Evolutionary conservation across 2,888 invertebrate species (phyloP).

Genomic region (Pogonocherus hispidulus): DNA sequence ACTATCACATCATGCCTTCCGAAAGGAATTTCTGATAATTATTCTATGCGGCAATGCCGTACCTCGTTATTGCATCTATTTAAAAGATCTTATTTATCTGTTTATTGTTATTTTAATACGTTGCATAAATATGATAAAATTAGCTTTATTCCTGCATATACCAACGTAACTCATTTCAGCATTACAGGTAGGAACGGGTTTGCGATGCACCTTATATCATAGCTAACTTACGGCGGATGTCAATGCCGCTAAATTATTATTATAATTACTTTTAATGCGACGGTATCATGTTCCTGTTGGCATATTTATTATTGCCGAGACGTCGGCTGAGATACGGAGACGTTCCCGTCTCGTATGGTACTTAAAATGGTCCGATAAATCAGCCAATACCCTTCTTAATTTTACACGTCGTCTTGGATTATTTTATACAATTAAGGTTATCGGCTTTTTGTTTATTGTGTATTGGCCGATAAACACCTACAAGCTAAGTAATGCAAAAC

Average conservation of each 20-base stretch:
- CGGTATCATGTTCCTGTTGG: slow-evolving; percentile 64
- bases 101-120: slow-evolving; percentile 20
- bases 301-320: slow-evolving; percentile 63
- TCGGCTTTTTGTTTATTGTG: background rate
- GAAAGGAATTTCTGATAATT: slow-evolving; percentile 17
- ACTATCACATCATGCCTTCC: background rate
- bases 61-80: background rate
- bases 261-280: slow-evolving; percentile 67
- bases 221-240: slow-evolving; percentile 59
- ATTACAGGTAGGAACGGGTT: slow-evolving; percentile 48
- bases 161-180: slow-evolving; percentile 40
- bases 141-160: slow-evolving; percentile 17
- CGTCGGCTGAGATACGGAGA: slow-evolving; percentile 52
- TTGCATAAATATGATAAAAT: slow-evolving; percentile 43
- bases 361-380: slow-evolving; percentile 52
- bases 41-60: slow-evolving; percentile 11
- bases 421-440: slow-evolving; percentile 1
- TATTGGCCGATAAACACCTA: background rate
- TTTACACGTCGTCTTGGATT: slow-evolving; percentile 21
- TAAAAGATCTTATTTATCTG: slow-evolving; percentile 13
- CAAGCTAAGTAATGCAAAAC: no score
- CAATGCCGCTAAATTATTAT: slow-evolving; percentile 64
- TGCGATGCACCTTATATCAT: slow-evolving; percentile 56
- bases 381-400: slow-evolving; percentile 45
- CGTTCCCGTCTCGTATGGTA: slow-evolving; percentile 51